These are phyloP conservation scores for Drosophila hamatofila DNA, from an alignment of 2,888 invertebrate species.

Conservation along the genomic window DNA sequence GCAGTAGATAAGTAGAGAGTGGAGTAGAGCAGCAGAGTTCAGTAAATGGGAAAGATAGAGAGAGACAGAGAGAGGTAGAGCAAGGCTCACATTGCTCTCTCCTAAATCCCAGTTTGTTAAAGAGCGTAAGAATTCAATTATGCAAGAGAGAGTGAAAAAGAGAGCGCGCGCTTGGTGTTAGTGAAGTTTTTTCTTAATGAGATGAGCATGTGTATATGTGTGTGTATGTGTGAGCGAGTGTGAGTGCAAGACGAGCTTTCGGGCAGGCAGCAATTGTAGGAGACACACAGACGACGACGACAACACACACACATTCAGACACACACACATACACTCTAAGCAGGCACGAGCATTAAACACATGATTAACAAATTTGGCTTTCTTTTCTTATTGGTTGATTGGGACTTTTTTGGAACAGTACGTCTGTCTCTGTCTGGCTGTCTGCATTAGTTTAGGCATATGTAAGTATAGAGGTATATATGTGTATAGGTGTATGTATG, in stretches of 20 bases:
- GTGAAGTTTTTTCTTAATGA: slow-evolving; percentile 2
- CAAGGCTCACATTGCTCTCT: slow-evolving; percentile 1
- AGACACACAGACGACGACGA: slow-evolving; percentile 9
- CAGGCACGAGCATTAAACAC: slow-evolving; percentile 40
- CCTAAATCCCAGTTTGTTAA: slow-evolving; percentile 1
- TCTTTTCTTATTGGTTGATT: slow-evolving; percentile 53
- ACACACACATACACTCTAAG: slow-evolving; percentile 9
- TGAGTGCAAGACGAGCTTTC: slow-evolving; percentile 37
- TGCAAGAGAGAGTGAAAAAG: slow-evolving; percentile 15
- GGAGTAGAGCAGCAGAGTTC: slow-evolving; percentile 11
- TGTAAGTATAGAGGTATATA: background rate
- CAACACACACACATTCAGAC: slow-evolving; percentile 5
- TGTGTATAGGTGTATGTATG: slow-evolving; percentile 9
- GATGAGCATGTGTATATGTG: slow-evolving; percentile 17
- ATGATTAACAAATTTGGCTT: slow-evolving; percentile 22
- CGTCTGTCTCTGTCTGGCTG: slow-evolving; percentile 17
- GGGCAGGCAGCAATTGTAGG: slow-evolving; percentile 40
- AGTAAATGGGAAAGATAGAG: slow-evolving; percentile 1
- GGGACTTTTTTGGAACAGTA: slow-evolving; percentile 49
- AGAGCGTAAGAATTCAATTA: slow-evolving; percentile 7
- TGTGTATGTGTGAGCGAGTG: slow-evolving; percentile 9
- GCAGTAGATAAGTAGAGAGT: slow-evolving; percentile 19
- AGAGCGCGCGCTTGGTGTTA: slow-evolving; percentile 16
- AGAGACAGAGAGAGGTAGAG: background rate
- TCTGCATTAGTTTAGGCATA: slow-evolving; percentile 17